These are phyloP conservation scores for Tenthredo amoena DNA, from an alignment of 2,888 invertebrate species.

Conservation along the genomic window DNA sequence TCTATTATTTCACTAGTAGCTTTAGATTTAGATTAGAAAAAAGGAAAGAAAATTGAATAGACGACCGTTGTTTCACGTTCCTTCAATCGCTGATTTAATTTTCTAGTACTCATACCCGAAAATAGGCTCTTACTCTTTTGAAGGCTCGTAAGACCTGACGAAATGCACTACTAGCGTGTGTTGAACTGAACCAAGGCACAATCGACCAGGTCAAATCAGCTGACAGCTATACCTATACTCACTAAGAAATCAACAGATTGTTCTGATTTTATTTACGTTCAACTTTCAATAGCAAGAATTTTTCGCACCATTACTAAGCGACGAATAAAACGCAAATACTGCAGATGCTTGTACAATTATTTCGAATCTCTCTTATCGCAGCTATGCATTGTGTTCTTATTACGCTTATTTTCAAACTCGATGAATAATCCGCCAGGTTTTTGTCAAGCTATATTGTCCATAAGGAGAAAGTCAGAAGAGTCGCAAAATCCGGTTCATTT, in stretches of 20 bases:
- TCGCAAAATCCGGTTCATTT: neutral
- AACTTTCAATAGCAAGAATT: neutral
- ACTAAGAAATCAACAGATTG: conserved; percentile 18
- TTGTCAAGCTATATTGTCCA: neutral
- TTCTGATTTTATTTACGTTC: neutral
- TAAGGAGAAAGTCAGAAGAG: neutral
- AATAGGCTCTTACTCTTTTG: neutral
- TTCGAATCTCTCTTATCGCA: neutral
- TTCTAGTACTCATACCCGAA: neutral
- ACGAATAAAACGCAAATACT: neutral
- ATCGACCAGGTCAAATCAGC: neutral
- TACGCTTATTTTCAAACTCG: neutral
- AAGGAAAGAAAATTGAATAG: neutral
- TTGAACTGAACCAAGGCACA: neutral
- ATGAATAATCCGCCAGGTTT: neutral
- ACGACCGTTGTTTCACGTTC: too few species aligned
- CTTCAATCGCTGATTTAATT: neutral
- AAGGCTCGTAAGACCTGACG: neutral
- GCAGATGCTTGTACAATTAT: neutral
- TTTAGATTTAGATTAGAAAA: neutral
- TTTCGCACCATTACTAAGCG: neutral
- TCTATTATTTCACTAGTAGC: neutral
- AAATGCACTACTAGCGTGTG: conserved; percentile 2
- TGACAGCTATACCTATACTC: neutral
- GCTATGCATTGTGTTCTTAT: neutral